Base-by-base conservation (phyloP, 2,113 vertebrate genomes). In the Pelvicachromis taeniatus region DNA sequence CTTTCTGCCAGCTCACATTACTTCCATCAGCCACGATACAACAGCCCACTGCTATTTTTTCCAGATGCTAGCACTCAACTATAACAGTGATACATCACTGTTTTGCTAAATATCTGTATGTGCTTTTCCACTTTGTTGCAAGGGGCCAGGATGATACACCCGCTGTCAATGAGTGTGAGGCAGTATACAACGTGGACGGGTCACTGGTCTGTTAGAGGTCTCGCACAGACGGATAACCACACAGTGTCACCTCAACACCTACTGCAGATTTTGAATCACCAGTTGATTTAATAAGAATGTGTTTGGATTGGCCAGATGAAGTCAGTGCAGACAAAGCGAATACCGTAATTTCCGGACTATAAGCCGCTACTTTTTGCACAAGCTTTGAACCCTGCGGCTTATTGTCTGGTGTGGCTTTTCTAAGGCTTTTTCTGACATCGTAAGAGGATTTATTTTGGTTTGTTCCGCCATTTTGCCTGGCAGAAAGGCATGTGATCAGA, bases 241-340 rank as follows among this genome's bases (percentile, higher is more conserved):
- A 48, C 23, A 29, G 21, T 9, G 40, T 70, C 40, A 70, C 21
- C 21, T 48, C 40, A 29, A 11, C 14, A 73, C 65, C 65, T 48
- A 17, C 23, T 12, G 23, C 9, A 0, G 2, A 73, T 73, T 75
- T 75, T 19, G 5, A 73, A 48, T 29, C 14, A 0, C 1, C 65
- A 48, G 4, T 48, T 73, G 19, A 48, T 14, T 14, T 17, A 48
- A 29, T 17, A 48, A 73, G 26, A 48, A 73, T 0, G 23, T 0
- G 16, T 73, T 73, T 50, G 23, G 42, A 31, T 4, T 50, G 16
- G 23, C 42, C 68, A 26, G 68, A 75, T 11, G 16, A 50, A 31
- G 9, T 14, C 14, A 26, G 16, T 26, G 4, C 38, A 70, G 40
- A 48, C 40, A 48, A 26, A 45, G 3, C 1, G 9, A 73, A n/a